phyloP scores from a whole-genome alignment of 2,113 vertebrate species.

The Cololabis saira region DNA sequence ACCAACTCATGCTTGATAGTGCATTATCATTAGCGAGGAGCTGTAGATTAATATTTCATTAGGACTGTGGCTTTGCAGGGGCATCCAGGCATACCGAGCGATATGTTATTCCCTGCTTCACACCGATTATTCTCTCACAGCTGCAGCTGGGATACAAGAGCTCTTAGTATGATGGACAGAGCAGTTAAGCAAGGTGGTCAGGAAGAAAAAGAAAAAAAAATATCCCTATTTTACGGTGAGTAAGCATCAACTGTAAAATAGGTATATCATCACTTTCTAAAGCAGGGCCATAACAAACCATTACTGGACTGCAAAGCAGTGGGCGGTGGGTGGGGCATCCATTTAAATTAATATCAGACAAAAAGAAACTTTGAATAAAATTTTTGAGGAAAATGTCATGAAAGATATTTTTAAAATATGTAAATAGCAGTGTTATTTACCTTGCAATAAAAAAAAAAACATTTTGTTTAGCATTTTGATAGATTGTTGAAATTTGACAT shows the following conservation, averaged over 20 bases:
- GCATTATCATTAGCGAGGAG: slow-evolving; percentile 78
- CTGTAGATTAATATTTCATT: slow-evolving; percentile 81
- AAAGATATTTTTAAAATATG: not conserved
- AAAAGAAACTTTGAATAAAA: not conserved
- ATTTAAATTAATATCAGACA: slow-evolving; percentile 17
- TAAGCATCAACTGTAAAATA: slow-evolving; percentile 50
- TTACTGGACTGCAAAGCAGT: slow-evolving; percentile 28
- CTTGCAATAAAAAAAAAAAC: no score
- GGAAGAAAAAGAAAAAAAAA: slow-evolving; percentile 25
- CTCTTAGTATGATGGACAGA: slow-evolving; percentile 75
- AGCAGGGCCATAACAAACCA: slow-evolving; percentile 54
- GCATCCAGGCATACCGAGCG: slow-evolving; percentile 62
- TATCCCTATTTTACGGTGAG: slow-evolving; percentile 67
- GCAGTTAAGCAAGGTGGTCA: slow-evolving; percentile 59
- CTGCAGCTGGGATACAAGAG: slow-evolving; percentile 56
- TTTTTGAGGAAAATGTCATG: not conserved
- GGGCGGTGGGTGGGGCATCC: not conserved
- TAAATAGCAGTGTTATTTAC: no score
- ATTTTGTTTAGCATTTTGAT: no score
- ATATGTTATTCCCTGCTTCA: slow-evolving; percentile 72
- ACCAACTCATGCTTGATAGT: slow-evolving; percentile 72
- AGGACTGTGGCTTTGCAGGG: slow-evolving; percentile 66
- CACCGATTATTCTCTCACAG: slow-evolving; percentile 56
- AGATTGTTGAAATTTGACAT: no score
- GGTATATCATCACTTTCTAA: slow-evolving; percentile 63